A percentile compares a stretch with the other conserved stretches of the same genome.
phyloP scores from a whole-genome alignment of 2,888 invertebrate genomes.

The Scaptomyza parva region DNA sequence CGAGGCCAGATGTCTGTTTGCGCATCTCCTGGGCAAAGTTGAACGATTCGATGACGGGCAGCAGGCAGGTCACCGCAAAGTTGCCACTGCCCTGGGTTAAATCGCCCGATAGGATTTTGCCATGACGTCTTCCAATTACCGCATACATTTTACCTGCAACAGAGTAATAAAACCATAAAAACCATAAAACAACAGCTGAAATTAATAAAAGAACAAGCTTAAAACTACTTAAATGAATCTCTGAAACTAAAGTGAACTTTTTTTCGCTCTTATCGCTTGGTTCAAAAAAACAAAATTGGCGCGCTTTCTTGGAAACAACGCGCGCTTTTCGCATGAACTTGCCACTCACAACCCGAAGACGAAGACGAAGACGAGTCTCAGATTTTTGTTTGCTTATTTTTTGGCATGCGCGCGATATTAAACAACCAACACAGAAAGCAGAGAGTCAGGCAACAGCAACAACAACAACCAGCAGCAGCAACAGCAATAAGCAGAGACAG shows the following conservation, averaged over 20 bases:
- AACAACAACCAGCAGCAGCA: conserved; percentile 26
- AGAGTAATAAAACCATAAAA: not conserved
- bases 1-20: conserved; percentile 97
- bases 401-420: conserved; percentile 79
- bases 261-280: conserved; percentile 70
- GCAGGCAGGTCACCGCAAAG: conserved; percentile 94
- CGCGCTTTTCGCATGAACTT: conserved; percentile 74
- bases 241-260: no score
- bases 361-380: conserved; percentile 50
- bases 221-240: no score
- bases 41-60: conserved; percentile 99
- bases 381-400: conserved; percentile 57
- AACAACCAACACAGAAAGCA: conserved; percentile 42
- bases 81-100: conserved; percentile 95
- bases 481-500: conserved; percentile 28
- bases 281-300: conserved; percentile 75
- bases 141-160: conserved; percentile 94
- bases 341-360: conserved; percentile 48
- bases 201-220: not conserved
- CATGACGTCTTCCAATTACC: conserved; percentile 94
- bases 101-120: conserved; percentile 95
- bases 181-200: conserved; percentile 17
- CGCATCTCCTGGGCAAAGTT: conserved; percentile 97
- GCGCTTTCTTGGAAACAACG: conserved; percentile 72
- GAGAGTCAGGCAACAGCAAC: conserved; percentile 11